These are phyloP conservation scores for Meghimatium bilineatum DNA, from an alignment of 2,888 invertebrate genomes.

Conservation along the genomic window DNA sequence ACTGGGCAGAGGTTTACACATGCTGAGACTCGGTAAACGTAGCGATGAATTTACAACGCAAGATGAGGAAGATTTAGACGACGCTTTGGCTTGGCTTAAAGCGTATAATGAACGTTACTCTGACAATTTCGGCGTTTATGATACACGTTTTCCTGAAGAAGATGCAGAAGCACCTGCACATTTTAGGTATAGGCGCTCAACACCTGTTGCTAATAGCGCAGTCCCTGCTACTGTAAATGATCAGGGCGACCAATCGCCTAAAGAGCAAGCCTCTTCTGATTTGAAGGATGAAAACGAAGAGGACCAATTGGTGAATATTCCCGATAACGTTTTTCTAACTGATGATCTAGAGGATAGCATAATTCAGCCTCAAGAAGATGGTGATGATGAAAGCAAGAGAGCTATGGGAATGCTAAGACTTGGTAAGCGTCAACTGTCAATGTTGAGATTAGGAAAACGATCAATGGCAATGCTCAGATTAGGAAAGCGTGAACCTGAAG, in stretches of 20 bases:
- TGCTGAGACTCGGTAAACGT: constrained; percentile 67
- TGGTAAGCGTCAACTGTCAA: constrained; percentile 25
- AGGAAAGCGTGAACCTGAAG: constrained; percentile 33
- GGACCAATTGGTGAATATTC: neutral
- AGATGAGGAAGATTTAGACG: constrained; percentile 23
- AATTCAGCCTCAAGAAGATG: constrained; percentile 10
- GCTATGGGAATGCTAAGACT: constrained; percentile 14
- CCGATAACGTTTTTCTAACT: neutral
- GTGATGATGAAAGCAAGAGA: constrained; percentile 1
- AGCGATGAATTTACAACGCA: constrained; percentile 56
- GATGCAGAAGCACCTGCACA: constrained; percentile 6
- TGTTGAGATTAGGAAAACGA: constrained; percentile 32
- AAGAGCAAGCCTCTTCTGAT: neutral
- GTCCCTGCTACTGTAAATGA: neutral
- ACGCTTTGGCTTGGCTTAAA: constrained; percentile 35
- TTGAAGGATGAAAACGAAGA: neutral
- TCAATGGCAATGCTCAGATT: constrained; percentile 19
- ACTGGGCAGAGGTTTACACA: constrained; percentile 59
- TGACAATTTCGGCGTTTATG: constrained; percentile 2
- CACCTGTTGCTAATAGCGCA: neutral
- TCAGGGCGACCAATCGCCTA: neutral
- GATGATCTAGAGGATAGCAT: neutral
- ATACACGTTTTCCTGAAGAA: neutral
- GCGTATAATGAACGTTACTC: constrained; percentile 15
- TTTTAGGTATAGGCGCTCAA: constrained; percentile 8